These are phyloP conservation scores for Hirundichthys speculiger DNA, from an alignment of 2,113 vertebrate species.

Conservation along the genomic window DNA sequence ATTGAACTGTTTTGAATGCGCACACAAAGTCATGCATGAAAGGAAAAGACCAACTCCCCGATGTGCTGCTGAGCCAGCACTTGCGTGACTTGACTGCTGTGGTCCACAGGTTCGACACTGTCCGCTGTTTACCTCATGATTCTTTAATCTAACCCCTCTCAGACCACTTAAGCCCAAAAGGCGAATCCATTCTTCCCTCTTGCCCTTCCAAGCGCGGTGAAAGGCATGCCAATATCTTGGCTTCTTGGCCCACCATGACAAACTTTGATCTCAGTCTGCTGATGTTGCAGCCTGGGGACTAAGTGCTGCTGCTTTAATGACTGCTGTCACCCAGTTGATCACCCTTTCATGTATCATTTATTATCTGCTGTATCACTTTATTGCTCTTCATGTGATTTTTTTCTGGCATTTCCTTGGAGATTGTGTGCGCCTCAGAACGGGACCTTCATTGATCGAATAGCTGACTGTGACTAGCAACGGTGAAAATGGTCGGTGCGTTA, in stretches of 20 bases:
- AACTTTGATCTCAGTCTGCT: slow-evolving; percentile 33
- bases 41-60: neutral
- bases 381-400: slow-evolving; percentile 21
- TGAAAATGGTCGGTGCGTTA: slow-evolving; percentile 11
- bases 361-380: slow-evolving; percentile 27
- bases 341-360: slow-evolving; percentile 62
- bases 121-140: slow-evolving; percentile 71
- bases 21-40: neutral
- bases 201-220: slow-evolving; percentile 42
- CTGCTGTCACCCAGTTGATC: slow-evolving; percentile 20
- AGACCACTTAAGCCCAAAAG: slow-evolving; percentile 69
- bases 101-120: slow-evolving; percentile 27
- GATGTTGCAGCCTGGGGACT: slow-evolving; percentile 36
- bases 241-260: slow-evolving; percentile 21
- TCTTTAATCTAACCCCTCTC: slow-evolving; percentile 67
- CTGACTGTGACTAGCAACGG: slow-evolving; percentile 4
- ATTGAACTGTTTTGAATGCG: neutral
- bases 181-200: slow-evolving; percentile 42
- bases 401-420: slow-evolving; percentile 4
- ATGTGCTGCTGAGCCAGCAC: slow-evolving; percentile 1
- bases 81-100: slow-evolving; percentile 11
- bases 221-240: slow-evolving; percentile 34
- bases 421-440: neutral
- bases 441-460: neutral
- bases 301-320: slow-evolving; percentile 52